A percentile compares a stretch with the other conserved stretches of the same genome.
phyloP scores from a whole-genome alignment of 2,113 vertebrate genomes.

The Dendropsophus ebraccatus region DNA sequence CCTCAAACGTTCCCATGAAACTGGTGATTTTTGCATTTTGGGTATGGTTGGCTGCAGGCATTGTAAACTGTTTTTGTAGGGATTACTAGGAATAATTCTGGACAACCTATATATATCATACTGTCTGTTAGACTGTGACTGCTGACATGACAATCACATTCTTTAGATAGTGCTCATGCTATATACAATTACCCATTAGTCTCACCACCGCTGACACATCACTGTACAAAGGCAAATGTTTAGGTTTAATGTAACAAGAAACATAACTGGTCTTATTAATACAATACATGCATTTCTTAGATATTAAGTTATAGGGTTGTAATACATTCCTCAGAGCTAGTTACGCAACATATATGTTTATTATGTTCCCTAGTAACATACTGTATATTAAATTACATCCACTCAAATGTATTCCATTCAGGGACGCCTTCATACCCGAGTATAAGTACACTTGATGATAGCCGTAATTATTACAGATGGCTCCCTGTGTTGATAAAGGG shows the following conservation, averaged over 20 bases:
- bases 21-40: slow-evolving; percentile 16
- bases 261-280: slow-evolving; percentile 7
- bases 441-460: too few relatives aligned
- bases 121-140: slow-evolving; percentile 28
- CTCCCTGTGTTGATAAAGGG: too few relatives aligned
- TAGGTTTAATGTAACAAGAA: background rate
- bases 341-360: background rate
- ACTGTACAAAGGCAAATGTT: background rate
- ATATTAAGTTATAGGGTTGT: background rate
- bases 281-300: background rate
- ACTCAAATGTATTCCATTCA: background rate
- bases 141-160: slow-evolving; percentile 43
- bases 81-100: slow-evolving; percentile 37
- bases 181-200: background rate
- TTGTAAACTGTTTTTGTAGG: slow-evolving; percentile 12
- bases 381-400: background rate
- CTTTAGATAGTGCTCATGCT: background rate
- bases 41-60: slow-evolving; percentile 33
- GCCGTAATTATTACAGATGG: too few relatives aligned
- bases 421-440: too few relatives aligned
- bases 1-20: slow-evolving; percentile 28
- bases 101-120: slow-evolving; percentile 36
- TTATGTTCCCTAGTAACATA: background rate
- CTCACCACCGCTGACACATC: background rate
- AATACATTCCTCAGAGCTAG: background rate